Conservation (phyloP, 2,888 invertebrate species). For the Fragum sueziense region DNA sequence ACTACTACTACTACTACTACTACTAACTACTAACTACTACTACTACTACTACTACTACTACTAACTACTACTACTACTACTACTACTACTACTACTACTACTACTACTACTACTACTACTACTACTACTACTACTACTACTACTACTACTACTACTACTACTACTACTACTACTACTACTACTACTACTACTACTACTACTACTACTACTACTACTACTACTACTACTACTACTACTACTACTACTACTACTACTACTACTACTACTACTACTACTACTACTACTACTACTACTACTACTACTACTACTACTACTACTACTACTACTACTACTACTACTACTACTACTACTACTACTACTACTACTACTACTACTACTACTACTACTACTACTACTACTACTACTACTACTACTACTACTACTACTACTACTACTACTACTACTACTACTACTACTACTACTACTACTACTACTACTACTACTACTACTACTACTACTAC, state of each 20-base stretch:
- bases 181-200: neutral
- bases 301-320: neutral
- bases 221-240: neutral
- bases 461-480: too few relatives aligned
- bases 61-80: too few relatives aligned
- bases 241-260: neutral
- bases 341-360: too few relatives aligned
- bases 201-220: constrained; percentile 1
- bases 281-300: neutral
- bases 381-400: too few relatives aligned
- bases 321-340: neutral
- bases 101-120: neutral
- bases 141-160: neutral
- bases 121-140: neutral
- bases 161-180: neutral
- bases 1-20: constrained; percentile 13
- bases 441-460: too few relatives aligned
- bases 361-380: too few relatives aligned
- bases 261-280: neutral
- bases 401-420: too few relatives aligned
- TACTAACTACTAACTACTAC: too few relatives aligned
- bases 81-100: constrained; percentile 1
- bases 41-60: too few relatives aligned
- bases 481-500: too few relatives aligned
- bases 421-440: too few relatives aligned